Base-by-base conservation (phyloP, 2,888 invertebrate genomes). In the Drosophila borealis region DNA sequence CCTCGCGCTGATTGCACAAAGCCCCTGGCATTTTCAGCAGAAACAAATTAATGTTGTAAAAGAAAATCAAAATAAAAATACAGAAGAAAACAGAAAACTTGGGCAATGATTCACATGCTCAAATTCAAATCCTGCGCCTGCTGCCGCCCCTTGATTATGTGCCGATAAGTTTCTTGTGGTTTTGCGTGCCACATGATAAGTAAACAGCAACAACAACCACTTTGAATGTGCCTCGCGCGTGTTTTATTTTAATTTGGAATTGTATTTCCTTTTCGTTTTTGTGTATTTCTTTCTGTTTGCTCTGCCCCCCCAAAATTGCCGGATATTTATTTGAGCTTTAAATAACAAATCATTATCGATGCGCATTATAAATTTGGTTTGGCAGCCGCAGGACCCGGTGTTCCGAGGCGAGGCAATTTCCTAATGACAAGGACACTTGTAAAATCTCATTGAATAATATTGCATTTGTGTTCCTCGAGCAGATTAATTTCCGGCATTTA, bases 401-500 rank as follows among this genome's bases (percentile, higher is more conserved):
- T 37, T 19, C 33, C 41, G n/a, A 4, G 19, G 50, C 55, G 29
- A 68, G 88, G 74, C 78, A 82, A 88, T 82, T 74, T 85, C 78
- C 82, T 85, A 80, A 82, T 85, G 88, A 80, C 80, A 82, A 70
- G 70, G 79, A 88, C 86, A 88, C 85, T 85, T 82, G 85, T 79
- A 79, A 86, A 88, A 83, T 86, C 82, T 75, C 79, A 81, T 87
- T 80, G 77, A 83, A 86, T 86, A 83, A 79, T 83, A 85, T 81
- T 79, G 69, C 72, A 80, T 70, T 76, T 79, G 70, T 76, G 62
- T 77, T 72, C 66, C 61, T 74, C 72, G 69, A 80, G 77, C 83
- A 78, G 88, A 86, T 85, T 85, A 88, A 88, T 85, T 85, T 85
- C 83, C 88, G 88, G 85, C 81, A 80, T 81, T 85, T 86, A 80